Evolutionary conservation across 64 coral and sea anemone genomes (phyloP).

Genomic region (Pocillopora damicornis): DNA sequence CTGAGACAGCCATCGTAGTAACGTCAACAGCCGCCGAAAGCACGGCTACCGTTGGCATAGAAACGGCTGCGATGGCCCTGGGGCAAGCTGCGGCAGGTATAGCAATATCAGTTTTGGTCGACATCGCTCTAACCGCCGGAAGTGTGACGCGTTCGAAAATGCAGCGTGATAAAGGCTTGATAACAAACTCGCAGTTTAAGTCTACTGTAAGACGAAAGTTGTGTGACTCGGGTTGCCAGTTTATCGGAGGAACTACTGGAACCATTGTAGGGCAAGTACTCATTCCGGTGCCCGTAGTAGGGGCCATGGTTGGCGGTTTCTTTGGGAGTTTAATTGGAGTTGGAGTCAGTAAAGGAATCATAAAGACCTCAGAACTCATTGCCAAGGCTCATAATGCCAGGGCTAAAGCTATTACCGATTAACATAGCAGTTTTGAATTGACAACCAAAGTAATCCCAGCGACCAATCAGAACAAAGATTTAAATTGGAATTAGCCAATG

Average conservation of each 20-base stretch:
- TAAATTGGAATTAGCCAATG: too few species aligned
- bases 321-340: constrained; percentile 93
- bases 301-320: constrained; percentile 94
- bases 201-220: constrained; percentile 67
- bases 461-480: too few species aligned
- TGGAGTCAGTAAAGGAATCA: constrained; percentile 94
- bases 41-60: constrained; percentile 96
- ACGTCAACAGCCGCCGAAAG: constrained; percentile 96
- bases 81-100: constrained; percentile 98
- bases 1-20: constrained; percentile 89
- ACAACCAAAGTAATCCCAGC: too few species aligned
- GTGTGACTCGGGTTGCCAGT: constrained; percentile 93
- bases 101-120: constrained; percentile 84
- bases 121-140: constrained; percentile 88
- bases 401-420: constrained; percentile 80
- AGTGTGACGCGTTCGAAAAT: constrained; percentile 87
- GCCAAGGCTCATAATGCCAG: constrained; percentile 61
- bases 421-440: background rate
- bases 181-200: constrained; percentile 84
- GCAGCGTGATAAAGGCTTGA: constrained; percentile 75
- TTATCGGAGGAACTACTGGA: constrained; percentile 93
- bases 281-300: constrained; percentile 95
- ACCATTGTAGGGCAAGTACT: constrained; percentile 98
- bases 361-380: constrained; percentile 90
- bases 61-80: constrained; percentile 89